phyloP scores from a whole-genome alignment of 1,140 invertebrate species.

The Heterodera carotae region DNA sequence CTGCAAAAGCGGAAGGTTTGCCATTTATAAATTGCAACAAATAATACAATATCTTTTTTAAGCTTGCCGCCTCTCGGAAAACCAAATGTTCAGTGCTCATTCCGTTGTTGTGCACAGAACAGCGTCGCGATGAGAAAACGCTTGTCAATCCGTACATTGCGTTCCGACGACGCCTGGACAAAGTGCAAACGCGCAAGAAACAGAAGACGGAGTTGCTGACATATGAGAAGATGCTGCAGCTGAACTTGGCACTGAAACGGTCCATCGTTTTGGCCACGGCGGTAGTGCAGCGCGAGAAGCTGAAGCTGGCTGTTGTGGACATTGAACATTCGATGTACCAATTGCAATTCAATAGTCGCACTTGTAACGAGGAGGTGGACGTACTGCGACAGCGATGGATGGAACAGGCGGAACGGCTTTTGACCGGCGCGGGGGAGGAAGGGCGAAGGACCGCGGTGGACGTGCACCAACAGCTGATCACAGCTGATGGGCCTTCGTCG shows the following conservation, averaged over 20 bases:
- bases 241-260: constrained; percentile 39
- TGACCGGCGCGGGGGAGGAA: neutral
- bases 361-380: constrained; percentile 19
- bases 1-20: constrained; percentile 46
- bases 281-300: constrained; percentile 34
- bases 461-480: neutral
- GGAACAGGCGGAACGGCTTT: neutral
- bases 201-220: constrained; percentile 46
- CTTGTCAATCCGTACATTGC: constrained; percentile 51
- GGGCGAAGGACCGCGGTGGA: neutral
- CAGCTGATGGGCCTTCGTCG: neutral
- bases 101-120: constrained; percentile 32
- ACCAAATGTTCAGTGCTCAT: constrained; percentile 28
- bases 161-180: constrained; percentile 47
- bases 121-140: constrained; percentile 33
- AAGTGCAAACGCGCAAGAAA: constrained; percentile 53
- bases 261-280: constrained; percentile 32
- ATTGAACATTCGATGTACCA: constrained; percentile 28
- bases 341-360: constrained; percentile 8
- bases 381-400: constrained; percentile 4
- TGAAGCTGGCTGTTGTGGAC: constrained; percentile 36
- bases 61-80: constrained; percentile 34
- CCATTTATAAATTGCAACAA: neutral
- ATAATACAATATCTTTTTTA: neutral
- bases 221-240: constrained; percentile 44